Conservation (phyloP, 2,888 invertebrate species). For the Pollenia griseotomentosa region DNA sequence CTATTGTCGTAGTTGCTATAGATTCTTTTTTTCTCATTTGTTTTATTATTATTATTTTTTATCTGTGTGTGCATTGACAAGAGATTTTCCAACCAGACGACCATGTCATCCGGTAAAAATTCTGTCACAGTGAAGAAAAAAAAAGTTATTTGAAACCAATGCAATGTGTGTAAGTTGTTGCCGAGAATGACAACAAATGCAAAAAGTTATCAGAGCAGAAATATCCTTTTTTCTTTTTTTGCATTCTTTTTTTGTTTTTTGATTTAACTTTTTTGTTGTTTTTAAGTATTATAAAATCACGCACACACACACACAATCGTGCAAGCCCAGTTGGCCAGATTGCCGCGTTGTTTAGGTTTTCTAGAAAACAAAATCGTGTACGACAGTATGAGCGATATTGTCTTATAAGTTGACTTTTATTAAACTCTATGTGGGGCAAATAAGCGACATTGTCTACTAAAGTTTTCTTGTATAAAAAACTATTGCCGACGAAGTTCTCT, state of each 20-base stretch:
- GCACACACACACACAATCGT: neutral
- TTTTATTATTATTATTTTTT: conserved; percentile 33
- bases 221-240: conserved; percentile 56
- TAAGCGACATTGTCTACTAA: too few species aligned
- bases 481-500: too few species aligned
- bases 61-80: conserved; percentile 63
- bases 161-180: conserved; percentile 56
- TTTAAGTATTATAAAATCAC: conserved; percentile 9
- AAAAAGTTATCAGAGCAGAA: conserved; percentile 75
- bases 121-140: conserved; percentile 50
- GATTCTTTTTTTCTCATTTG: conserved; percentile 24
- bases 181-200: conserved; percentile 73
- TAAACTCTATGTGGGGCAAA: too few species aligned
- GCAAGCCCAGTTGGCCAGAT: neutral
- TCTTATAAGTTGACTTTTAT: too few species aligned
- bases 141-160: conserved; percentile 50
- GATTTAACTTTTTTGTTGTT: conserved; percentile 22
- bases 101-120: conserved; percentile 73
- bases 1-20: conserved; percentile 32
- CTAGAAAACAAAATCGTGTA: too few species aligned
- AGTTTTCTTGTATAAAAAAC: too few species aligned
- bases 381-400: too few species aligned
- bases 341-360: too few species aligned
- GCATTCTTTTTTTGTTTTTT: neutral
- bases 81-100: conserved; percentile 74